Conservation (phyloP, 2,888 invertebrate genomes). For the Mycogona germanica region DNA sequence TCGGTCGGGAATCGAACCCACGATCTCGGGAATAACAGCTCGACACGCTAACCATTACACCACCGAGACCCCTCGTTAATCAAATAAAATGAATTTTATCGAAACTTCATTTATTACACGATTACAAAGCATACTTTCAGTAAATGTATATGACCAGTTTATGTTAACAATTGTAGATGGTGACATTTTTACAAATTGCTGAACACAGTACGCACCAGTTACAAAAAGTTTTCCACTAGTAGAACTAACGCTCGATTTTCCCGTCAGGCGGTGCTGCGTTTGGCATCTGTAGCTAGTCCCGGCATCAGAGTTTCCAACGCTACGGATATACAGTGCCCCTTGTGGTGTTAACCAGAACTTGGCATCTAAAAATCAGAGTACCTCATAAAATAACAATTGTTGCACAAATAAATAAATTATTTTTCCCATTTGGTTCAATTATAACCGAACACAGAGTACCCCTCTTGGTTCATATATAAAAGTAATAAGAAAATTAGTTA, state of each 20-base stretch:
- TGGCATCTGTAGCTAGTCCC: constrained; percentile 13
- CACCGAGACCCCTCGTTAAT: too few relatives aligned
- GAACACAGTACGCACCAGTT: constrained; percentile 11
- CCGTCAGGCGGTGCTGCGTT: constrained; percentile 9
- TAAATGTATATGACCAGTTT: too few relatives aligned
- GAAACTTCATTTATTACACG: too few relatives aligned
- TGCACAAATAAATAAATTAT: neutral
- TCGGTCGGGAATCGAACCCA: too few relatives aligned
- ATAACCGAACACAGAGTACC: neutral
- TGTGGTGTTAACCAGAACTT: constrained; percentile 3
- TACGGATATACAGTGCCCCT: constrained; percentile 9
- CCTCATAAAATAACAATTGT: neutral
- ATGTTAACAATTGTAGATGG: too few relatives aligned
- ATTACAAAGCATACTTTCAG: too few relatives aligned
- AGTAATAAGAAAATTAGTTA: too few relatives aligned
- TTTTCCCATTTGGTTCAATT: neutral
- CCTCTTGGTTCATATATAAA: constrained; percentile 6
- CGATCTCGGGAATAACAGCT: too few relatives aligned
- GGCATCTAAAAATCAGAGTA: constrained; percentile 1
- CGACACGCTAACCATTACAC: too few relatives aligned
- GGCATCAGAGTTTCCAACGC: constrained; percentile 10
- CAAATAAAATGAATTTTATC: too few relatives aligned
- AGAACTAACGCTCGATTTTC: constrained; percentile 2
- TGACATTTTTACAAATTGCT: too few relatives aligned
- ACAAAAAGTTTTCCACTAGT: constrained; percentile 10